phyloP scores from a whole-genome alignment of 2,797 vertebrate species.

The Enteromius mattozi region DNA sequence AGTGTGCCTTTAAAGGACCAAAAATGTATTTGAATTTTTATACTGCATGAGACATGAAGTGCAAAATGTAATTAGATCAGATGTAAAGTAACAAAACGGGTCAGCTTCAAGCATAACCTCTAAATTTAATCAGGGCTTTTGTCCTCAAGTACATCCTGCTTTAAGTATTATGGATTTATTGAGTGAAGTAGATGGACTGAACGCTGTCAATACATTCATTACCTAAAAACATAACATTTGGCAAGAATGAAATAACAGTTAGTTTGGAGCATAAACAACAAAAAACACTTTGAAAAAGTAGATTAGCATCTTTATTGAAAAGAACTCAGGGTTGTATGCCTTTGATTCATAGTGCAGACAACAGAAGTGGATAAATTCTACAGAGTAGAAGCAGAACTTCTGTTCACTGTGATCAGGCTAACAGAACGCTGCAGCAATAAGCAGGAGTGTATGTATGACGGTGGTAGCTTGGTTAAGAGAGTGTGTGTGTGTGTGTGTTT shows the following conservation, averaged over 20 bases:
- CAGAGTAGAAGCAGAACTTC: conserved; percentile 7
- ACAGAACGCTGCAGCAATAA: not conserved
- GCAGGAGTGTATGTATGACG: not conserved
- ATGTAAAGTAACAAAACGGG: not conserved
- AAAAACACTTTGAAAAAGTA: conserved; percentile 46
- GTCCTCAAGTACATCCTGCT: not conserved
- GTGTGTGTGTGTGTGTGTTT: not conserved
- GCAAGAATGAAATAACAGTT: not conserved
- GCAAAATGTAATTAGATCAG: not conserved
- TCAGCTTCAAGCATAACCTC: not conserved
- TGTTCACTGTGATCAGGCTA: not conserved
- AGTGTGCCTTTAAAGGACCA: not conserved
- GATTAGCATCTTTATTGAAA: conserved; percentile 58
- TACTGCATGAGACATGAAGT: not conserved
- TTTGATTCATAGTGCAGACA: conserved; percentile 32
- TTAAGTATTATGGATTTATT: not conserved
- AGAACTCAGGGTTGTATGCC: conserved; percentile 33
- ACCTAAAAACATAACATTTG: not conserved
- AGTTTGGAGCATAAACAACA: not conserved
- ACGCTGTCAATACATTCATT: not conserved
- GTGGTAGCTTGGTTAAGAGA: not conserved
- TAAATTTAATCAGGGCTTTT: too few species aligned
- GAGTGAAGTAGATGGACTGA: not conserved
- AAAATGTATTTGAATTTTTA: not conserved
- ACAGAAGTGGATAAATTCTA: not conserved